Percentiles rank a stretch among this genome's conserved stretches.
These are phyloP conservation scores for Hoplostethus atlanticus DNA, from an alignment of 2,797 vertebrate genomes.

Conservation along the genomic window DNA sequence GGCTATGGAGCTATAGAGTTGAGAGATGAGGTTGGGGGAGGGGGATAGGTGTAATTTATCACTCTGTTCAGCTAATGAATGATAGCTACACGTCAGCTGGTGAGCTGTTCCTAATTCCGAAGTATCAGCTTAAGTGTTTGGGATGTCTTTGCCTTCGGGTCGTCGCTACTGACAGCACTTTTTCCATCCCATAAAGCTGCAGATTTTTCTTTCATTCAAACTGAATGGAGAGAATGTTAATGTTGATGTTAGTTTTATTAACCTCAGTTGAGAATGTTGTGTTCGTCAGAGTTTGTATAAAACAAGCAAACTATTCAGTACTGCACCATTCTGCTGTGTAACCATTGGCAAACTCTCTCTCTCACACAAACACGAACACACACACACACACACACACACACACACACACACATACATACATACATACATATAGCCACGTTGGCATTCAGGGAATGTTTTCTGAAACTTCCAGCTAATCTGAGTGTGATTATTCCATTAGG, in stretches of 20 bases:
- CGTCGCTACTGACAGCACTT: slow-evolving; percentile 10
- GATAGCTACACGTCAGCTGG: slow-evolving; percentile 66
- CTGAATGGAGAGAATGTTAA: slow-evolving; percentile 37
- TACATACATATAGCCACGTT: neutral
- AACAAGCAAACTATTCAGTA: slow-evolving; percentile 11
- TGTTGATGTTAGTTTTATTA: slow-evolving; percentile 45
- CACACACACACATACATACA: neutral
- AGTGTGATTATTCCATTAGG: slow-evolving; percentile 74
- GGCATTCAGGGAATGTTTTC: slow-evolving; percentile 50
- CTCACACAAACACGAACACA: neutral
- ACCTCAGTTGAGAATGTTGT: slow-evolving; percentile 36
- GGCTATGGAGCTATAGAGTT: slow-evolving; percentile 68
- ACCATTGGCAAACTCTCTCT: slow-evolving; percentile 22
- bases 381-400: slow-evolving; percentile 6
- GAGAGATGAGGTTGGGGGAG: slow-evolving; percentile 66
- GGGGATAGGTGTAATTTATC: slow-evolving; percentile 70
- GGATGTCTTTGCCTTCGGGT: slow-evolving; percentile 56
- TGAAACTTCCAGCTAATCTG: slow-evolving; percentile 66
- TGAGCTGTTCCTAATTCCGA: slow-evolving; percentile 48
- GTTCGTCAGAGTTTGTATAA: slow-evolving; percentile 24
- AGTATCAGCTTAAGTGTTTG: slow-evolving; percentile 58
- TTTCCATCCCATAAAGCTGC: slow-evolving; percentile 55
- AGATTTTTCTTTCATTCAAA: slow-evolving; percentile 35
- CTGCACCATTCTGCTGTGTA: neutral
- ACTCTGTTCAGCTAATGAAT: slow-evolving; percentile 72